Base-by-base conservation (phyloP, 2,113 vertebrate species). In the Xyrauchen texanus region DNA sequence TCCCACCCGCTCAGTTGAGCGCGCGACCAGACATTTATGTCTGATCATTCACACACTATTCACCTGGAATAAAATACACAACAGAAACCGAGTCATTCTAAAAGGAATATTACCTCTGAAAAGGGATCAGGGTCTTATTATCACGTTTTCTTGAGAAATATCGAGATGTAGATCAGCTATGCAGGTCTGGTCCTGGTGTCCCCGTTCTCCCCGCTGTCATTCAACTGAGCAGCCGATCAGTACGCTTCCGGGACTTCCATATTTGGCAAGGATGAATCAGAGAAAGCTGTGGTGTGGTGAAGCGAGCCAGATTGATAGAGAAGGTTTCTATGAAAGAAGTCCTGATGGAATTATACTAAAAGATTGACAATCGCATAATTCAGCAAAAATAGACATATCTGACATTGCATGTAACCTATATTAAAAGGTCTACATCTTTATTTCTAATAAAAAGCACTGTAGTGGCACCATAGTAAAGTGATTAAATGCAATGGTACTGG, bases 191-290 rank as follows among this genome's bases (percentile, higher is more conserved):
- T 82, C 77, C 72, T 46, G 15, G 68, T 87, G 61, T 78, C 82
- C 21, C 86, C 85, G 65, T 74, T 46, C 84, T 63, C 82, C 89
- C 84, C 72, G 79, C 86, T 87, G 94, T 91, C 93, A 85, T 90
- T 92, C 94, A 90, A 90, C 85, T 82, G 78, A 79, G 86, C 87
- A 84, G 90, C 86, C 10, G 89, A 81, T 89, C 88, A 42, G 88
- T 84, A 8, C 86, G 92, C 93, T 96, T 95, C 96, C 96, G 94
- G 94, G 82, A 94, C 92, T 91, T 94, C 96, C 95, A 92, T 95
- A 96, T 96, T 95, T 93, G 95, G 96, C 82, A 88, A 90, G 76
- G 68, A 85, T 82, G 91, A 86, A 92, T 87, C 88, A 84, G 92
- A 88, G 85, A 87, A 82, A 75, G 8, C 67, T 21, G 76, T 8